Evolutionary conservation across 2,888 invertebrate genomes (phyloP), one percentile per base, ranked within the genome.

Genomic region (Hypercompe scribonia): DNA sequence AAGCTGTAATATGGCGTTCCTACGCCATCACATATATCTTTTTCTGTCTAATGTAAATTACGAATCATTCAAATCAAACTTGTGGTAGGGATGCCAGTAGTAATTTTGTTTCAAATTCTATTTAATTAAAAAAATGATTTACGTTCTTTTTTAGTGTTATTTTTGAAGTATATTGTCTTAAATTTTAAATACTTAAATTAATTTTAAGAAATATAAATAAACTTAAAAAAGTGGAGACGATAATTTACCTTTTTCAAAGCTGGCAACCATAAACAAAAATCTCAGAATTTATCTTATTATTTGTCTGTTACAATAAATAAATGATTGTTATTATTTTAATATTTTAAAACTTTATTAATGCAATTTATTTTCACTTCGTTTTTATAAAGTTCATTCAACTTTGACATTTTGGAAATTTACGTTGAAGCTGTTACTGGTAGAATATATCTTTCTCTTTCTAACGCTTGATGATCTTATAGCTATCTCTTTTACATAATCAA

Each of bases 31-130:
- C 72, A 75, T 69, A 65, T 50, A n/a, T 54, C 10, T 72, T 79
- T 83, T 79, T 81, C 76, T 76, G 24, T 65, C 39, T 21, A 34
- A 73, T 64, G 74, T 79, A 83, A 84, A 83, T 63, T 83, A 78
- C 33, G 66, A 71, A 75, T 68, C 65, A 64, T 71, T 65, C 54
- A n/a, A 71, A 21, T 65, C 54, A n/a, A 71, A 11, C 76, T 24
- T 34, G 5, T n/a, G 28, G 36, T n/a, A 72, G 77, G 36, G 84
- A 82, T 84, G 74, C 84, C 76, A 84, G 74, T 46, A 24, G 28
- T 11, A 81, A 84, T 74, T 72, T 71, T 64, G 24, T 61, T 31
- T 18, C 61, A 31, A 15, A 15, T 28, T n/a, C 28, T 13, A 28
- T 58, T 28, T n/a, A 4, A 58, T 13, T 24, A 13, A 7, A 50